A percentile compares a stretch with the other conserved stretches of the same genome.
Evolutionary conservation across 2,888 invertebrate genomes (phyloP).

Genomic region (Agapostemon virescens): DNA sequence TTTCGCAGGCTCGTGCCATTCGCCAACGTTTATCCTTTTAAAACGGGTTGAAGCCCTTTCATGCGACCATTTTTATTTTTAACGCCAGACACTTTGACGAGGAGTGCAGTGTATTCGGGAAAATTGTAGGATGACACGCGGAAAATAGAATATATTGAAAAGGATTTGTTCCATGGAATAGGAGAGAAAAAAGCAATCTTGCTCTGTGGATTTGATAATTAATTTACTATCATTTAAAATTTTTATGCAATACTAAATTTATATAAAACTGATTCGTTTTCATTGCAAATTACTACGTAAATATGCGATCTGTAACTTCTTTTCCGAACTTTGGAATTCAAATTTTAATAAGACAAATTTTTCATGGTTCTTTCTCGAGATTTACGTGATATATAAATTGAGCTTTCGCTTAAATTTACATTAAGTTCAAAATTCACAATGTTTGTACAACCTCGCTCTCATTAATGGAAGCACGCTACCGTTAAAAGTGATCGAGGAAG

Average conservation of each 20-base stretch:
- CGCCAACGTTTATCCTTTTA: conserved; percentile 24
- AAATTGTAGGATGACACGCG: not conserved
- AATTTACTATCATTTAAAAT: not conserved
- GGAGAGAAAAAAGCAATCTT: not conserved
- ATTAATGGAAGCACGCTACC: conserved; percentile 8
- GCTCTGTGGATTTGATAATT: not conserved
- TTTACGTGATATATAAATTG: not conserved
- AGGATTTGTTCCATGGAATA: not conserved
- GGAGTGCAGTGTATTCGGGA: not conserved
- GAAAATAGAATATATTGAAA: not conserved
- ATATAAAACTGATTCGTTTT: not conserved
- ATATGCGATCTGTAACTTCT: not conserved
- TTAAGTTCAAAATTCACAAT: conserved; percentile 5
- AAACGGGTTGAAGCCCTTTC: conserved; percentile 24
- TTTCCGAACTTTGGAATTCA: not conserved
- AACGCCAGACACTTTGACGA: not conserved
- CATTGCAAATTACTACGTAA: not conserved
- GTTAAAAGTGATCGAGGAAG: conserved; percentile 12
- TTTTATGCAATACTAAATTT: not conserved
- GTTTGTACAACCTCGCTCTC: not conserved
- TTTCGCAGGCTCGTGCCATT: conserved; percentile 5
- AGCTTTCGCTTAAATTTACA: not conserved
- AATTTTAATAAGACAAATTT: not conserved
- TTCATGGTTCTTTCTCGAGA: not conserved
- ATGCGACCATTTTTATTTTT: conserved; percentile 34